Evolutionary conservation across 2,888 invertebrate genomes (phyloP).

Genomic region (Micoletzkya japonica): DNA sequence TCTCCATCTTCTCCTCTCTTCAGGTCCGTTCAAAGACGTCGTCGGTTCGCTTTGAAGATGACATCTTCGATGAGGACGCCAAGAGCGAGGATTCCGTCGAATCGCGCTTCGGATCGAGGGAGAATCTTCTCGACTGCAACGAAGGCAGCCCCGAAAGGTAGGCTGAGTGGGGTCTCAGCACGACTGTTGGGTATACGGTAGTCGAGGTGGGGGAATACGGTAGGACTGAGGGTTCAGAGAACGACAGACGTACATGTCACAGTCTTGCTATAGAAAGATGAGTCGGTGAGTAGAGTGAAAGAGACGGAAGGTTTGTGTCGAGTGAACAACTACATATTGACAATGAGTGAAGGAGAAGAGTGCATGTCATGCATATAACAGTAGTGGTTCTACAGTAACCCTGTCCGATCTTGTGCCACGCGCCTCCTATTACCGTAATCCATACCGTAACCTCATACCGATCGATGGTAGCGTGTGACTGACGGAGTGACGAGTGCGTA

Average conservation of each 20-base stretch:
- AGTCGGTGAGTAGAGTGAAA: slow-evolving; percentile 18
- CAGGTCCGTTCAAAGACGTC: slow-evolving; percentile 30
- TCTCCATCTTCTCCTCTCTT: background rate
- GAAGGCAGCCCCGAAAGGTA: slow-evolving; percentile 10
- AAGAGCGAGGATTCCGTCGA: slow-evolving; percentile 21
- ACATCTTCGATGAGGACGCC: slow-evolving; percentile 23
- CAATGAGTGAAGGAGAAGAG: slow-evolving; percentile 6
- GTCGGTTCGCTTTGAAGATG: slow-evolving; percentile 35
- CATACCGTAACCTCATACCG: no score
- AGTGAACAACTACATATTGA: background rate
- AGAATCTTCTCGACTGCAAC: slow-evolving; percentile 31
- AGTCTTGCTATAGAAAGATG: slow-evolving; percentile 27
- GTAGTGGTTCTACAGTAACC: background rate
- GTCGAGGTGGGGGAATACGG: slow-evolving; percentile 1
- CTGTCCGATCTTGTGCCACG: background rate
- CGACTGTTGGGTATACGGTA: background rate
- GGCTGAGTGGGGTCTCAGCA: background rate
- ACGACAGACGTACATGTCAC: slow-evolving; percentile 24
- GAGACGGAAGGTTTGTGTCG: background rate
- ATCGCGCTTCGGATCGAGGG: slow-evolving; percentile 30
- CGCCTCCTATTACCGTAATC: background rate
- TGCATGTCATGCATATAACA: no score
- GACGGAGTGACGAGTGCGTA: background rate
- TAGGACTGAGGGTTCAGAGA: slow-evolving; percentile 2
- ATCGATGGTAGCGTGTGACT: background rate